These are phyloP conservation scores for Rhea pennata DNA, from an alignment of 2,113 vertebrate genomes.

Conservation along the genomic window DNA sequence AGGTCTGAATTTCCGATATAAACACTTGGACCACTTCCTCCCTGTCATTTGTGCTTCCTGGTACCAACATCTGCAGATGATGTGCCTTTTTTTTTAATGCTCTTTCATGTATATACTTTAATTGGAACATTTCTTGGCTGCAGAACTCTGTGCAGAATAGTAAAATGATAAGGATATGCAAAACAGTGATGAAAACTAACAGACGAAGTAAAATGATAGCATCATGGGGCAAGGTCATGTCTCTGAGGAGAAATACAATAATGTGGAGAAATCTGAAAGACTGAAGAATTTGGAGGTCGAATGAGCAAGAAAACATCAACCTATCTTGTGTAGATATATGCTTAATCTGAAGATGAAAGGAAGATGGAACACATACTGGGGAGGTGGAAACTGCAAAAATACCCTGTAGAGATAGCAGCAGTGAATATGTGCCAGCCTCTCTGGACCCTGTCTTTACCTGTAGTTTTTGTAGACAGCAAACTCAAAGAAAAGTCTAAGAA, in stretches of 20 bases:
- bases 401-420: background rate
- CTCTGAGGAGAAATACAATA: background rate
- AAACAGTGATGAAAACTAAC: background rate
- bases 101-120: background rate
- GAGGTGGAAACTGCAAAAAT: background rate
- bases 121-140: background rate
- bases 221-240: background rate
- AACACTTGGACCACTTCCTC: background rate
- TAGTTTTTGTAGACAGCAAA: rapidly evolving
- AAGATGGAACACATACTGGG: background rate
- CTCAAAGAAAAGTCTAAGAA: rapidly evolving
- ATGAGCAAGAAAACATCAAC: background rate
- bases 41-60: background rate
- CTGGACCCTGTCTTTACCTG: background rate
- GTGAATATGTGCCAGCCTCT: background rate
- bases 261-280: background rate
- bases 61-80: background rate
- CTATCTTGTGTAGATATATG: rapidly evolving
- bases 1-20: background rate
- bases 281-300: background rate
- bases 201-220: background rate
- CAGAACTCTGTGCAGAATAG: background rate
- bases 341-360: rapidly evolving
- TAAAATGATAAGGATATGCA: background rate
- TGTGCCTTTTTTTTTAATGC: background rate